Conservation (phyloP, 2,797 vertebrate genomes). For the Diceros bicornis region DNA sequence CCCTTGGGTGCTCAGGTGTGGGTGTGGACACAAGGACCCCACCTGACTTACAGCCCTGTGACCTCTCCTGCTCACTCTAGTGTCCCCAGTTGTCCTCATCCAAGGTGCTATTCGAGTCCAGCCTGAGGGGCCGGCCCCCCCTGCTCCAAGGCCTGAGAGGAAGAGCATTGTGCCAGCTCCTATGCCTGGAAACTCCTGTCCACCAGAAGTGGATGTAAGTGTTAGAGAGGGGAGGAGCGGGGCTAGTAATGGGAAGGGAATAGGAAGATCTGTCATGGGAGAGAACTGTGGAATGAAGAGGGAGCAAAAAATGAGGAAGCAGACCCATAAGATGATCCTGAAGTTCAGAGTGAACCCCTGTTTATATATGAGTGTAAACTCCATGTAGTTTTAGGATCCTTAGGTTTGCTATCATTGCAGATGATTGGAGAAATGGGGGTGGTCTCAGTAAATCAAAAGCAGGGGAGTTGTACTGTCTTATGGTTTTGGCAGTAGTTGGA, state of each 20-base stretch:
- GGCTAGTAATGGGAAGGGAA: no score
- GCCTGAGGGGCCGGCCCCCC: constrained; percentile 86
- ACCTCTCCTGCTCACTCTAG: neutral
- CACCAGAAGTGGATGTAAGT: constrained; percentile 92
- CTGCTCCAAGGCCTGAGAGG: constrained; percentile 87
- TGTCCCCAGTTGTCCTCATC: constrained; percentile 89
- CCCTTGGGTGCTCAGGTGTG: neutral
- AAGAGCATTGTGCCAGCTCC: constrained; percentile 94
- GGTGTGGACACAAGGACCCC: neutral
- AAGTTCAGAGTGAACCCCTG: neutral
- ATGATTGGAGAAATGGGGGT: neutral
- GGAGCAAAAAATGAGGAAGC: neutral
- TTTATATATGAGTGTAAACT: neutral
- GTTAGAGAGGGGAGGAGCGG: neutral
- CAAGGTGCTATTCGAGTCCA: constrained; percentile 92
- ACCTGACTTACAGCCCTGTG: neutral
- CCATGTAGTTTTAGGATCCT: neutral
- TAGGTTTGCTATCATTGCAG: neutral
- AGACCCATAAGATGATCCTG: neutral
- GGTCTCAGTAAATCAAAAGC: neutral
- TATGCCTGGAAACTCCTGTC: constrained; percentile 86
- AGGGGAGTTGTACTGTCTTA: neutral
- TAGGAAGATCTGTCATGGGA: neutral
- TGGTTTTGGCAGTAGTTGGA: neutral
- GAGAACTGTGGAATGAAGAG: neutral